Conservation (phyloP, 2,888 invertebrate species). For the Acronicta alni region DNA sequence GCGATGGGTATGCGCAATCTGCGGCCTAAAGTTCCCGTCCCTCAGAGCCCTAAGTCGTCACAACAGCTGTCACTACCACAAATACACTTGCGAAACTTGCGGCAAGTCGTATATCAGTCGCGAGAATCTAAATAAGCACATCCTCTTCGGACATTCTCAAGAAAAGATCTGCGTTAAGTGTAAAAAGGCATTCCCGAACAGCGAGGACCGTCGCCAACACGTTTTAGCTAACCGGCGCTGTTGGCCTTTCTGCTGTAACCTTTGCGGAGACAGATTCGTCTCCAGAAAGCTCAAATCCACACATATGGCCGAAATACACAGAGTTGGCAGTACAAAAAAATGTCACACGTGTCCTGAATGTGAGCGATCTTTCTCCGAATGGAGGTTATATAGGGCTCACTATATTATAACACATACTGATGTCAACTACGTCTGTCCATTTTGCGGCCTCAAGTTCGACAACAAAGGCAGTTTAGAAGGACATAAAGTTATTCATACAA, state of each 20-base stretch:
- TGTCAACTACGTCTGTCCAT: conserved; percentile 63
- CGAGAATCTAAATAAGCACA: conserved; percentile 62
- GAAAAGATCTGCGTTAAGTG: conserved; percentile 63
- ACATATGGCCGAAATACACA: conserved; percentile 66
- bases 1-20: conserved; percentile 68
- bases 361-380: conserved; percentile 58
- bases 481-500: conserved; percentile 81
- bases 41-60: conserved; percentile 68
- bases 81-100: conserved; percentile 71
- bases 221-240: conserved; percentile 62
- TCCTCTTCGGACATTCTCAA: conserved; percentile 47
- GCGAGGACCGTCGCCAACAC: conserved; percentile 60
- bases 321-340: conserved; percentile 53
- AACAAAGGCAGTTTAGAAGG: conserved; percentile 75
- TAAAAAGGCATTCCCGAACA: conserved; percentile 61
- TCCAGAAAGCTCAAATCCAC: conserved; percentile 57
- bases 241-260: conserved; percentile 65
- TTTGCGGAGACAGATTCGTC: conserved; percentile 68
- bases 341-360: conserved; percentile 68
- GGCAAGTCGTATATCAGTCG: conserved; percentile 69
- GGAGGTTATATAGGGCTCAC: conserved; percentile 62
- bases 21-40: conserved; percentile 62
- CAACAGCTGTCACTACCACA: conserved; percentile 68
- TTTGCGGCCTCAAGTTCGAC: conserved; percentile 66
- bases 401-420: conserved; percentile 69